phyloP scores from a whole-genome alignment of 1,140 invertebrate genomes.

The Penaeus japonicus region DNA sequence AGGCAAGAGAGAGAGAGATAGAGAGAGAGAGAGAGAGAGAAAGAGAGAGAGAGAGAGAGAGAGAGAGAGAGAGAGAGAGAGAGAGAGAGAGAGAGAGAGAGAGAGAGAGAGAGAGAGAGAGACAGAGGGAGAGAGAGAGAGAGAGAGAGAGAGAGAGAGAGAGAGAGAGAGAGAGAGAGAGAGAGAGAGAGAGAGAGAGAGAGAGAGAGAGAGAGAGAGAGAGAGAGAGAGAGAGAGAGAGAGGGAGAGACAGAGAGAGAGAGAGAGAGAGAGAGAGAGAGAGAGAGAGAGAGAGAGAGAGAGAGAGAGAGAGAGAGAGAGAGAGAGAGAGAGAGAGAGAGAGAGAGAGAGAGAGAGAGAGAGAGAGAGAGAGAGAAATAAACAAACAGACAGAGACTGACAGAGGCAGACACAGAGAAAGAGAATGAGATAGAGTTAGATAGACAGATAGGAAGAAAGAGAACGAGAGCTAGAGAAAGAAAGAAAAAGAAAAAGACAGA shows the following conservation, averaged over 20 bases:
- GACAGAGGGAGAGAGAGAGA: not conserved
- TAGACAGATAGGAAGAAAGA: not conserved
- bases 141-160: not conserved
- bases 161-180: not conserved
- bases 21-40: not conserved
- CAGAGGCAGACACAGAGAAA: not conserved
- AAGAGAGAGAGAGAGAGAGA: not conserved
- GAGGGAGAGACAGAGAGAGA: not conserved
- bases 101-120: not conserved
- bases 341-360: not conserved
- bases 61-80: not conserved
- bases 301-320: not conserved
- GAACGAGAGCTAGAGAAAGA: not conserved
- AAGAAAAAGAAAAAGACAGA: not conserved
- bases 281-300: not conserved
- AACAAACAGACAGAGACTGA: not conserved
- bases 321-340: not conserved
- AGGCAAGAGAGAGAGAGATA: not conserved
- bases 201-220: not conserved
- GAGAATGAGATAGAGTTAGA: not conserved
- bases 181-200: not conserved
- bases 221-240: not conserved
- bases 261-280: not conserved
- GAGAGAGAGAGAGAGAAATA: not conserved
- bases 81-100: not conserved